Conservation (phyloP, 2,888 invertebrate genomes). For the Pseudolycoriella hygida region DNA sequence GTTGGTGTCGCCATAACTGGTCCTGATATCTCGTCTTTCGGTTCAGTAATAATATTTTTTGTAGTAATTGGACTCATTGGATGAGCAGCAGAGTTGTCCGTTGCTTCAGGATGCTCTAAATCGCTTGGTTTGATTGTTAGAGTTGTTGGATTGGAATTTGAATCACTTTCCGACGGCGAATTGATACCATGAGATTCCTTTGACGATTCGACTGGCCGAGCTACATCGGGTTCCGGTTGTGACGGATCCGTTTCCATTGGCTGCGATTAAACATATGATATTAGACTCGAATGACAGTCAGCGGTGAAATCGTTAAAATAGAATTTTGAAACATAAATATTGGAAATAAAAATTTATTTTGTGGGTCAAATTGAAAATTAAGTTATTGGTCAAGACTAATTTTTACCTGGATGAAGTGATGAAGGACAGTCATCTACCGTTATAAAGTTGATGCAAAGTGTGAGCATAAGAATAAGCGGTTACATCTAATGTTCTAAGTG, state of each 20-base stretch:
- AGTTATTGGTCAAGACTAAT: not conserved
- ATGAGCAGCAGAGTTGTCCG: not conserved
- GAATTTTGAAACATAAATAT: too few species aligned
- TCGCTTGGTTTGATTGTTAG: not conserved
- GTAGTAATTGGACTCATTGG: not conserved
- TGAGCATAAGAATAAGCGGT: conserved; percentile 6
- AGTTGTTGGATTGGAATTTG: not conserved
- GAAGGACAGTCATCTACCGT: conserved; percentile 25
- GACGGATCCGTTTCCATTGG: conserved; percentile 11
- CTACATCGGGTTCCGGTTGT: not conserved
- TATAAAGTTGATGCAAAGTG: conserved; percentile 3
- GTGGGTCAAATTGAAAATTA: too few species aligned
- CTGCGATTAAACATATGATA: conserved; percentile 2
- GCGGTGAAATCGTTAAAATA: not conserved
- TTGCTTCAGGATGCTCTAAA: not conserved
- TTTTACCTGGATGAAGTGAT: conserved; percentile 27
- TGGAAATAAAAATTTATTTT: too few species aligned
- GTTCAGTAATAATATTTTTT: not conserved
- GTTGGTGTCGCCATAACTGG: not conserved
- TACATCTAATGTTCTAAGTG: conserved; percentile 6
- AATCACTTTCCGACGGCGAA: not conserved
- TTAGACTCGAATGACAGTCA: not conserved
- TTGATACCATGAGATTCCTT: not conserved
- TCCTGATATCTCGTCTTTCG: not conserved
- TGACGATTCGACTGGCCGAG: not conserved